phyloP scores from a whole-genome alignment of 2,797 vertebrate species.

The Manis pentadactyla region DNA sequence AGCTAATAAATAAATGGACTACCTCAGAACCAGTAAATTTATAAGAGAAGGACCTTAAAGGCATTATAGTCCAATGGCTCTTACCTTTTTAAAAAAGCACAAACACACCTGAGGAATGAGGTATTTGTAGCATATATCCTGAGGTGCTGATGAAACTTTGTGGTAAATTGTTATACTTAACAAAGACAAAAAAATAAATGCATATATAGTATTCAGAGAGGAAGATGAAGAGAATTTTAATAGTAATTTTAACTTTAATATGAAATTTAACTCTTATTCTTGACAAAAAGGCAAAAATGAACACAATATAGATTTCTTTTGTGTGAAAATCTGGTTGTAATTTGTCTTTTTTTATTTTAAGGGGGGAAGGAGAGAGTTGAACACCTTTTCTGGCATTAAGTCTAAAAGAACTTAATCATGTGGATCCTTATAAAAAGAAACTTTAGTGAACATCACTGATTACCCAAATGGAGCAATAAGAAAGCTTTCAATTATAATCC shows the following conservation, averaged over 20 bases:
- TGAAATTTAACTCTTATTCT: conserved; percentile 29
- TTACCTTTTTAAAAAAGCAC: neutral
- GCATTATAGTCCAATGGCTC: neutral
- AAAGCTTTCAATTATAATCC: conserved; percentile 30
- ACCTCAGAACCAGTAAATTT: neutral
- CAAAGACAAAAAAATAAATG: neutral
- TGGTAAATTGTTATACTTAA: conserved; percentile 5
- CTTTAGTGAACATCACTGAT: neutral
- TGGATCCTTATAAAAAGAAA: conserved; percentile 8
- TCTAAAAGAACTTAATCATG: conserved; percentile 10
- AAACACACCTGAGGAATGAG: neutral
- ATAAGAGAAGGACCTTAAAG: neutral
- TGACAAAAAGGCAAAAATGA: neutral
- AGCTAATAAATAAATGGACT: neutral
- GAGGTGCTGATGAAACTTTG: neutral
- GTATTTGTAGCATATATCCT: neutral
- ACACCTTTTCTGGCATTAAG: conserved; percentile 1
- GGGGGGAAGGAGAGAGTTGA: neutral
- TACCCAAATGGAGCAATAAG: conserved; percentile 3
- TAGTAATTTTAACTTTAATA: neutral
- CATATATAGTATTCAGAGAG: neutral
- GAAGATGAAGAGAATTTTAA: neutral
- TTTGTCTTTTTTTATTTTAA: neutral
- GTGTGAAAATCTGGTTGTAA: neutral
- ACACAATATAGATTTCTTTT: neutral